Conservation (phyloP, 2,797 vertebrate species). For the Silurus lanzhouensis region DNA sequence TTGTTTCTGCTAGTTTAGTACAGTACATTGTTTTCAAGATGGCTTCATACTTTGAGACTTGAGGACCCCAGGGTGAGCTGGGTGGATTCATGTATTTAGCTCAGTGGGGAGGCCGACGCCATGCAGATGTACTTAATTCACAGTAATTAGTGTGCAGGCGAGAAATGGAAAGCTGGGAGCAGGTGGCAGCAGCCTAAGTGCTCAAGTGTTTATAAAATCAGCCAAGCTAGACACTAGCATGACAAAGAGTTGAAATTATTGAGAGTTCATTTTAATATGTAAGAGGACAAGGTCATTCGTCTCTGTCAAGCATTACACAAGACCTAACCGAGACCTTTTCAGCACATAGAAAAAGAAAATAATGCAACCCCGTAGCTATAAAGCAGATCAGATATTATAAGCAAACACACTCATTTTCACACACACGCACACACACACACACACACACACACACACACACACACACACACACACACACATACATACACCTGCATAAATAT, state of each 20-base stretch:
- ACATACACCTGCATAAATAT: background rate
- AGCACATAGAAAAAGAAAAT: background rate
- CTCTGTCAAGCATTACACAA: conserved; percentile 26
- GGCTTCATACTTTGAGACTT: conserved; percentile 33
- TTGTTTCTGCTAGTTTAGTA: conserved; percentile 29
- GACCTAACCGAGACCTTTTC: background rate
- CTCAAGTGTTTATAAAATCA: conserved; percentile 53
- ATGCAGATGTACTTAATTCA: conserved; percentile 57
- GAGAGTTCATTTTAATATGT: conserved; percentile 41
- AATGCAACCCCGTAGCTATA: background rate
- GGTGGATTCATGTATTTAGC: conserved; percentile 53
- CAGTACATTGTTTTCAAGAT: conserved; percentile 41
- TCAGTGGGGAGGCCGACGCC: conserved; percentile 45
- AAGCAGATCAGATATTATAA: background rate
- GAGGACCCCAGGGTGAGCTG: conserved; percentile 27
- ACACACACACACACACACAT: background rate
- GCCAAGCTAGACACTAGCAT: conserved; percentile 31
- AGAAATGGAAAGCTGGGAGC: conserved; percentile 45
- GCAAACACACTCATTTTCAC: background rate
- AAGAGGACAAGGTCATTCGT: conserved; percentile 39
- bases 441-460: background rate
- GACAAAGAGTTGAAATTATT: conserved; percentile 41
- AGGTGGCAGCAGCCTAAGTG: conserved; percentile 53
- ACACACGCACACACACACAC: conserved; percentile 1
- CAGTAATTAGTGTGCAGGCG: conserved; percentile 52